Percentiles rank a stretch among this genome's conserved stretches.
phyloP scores from a whole-genome alignment of 2,113 vertebrate species.

The Anolis sagrei region DNA sequence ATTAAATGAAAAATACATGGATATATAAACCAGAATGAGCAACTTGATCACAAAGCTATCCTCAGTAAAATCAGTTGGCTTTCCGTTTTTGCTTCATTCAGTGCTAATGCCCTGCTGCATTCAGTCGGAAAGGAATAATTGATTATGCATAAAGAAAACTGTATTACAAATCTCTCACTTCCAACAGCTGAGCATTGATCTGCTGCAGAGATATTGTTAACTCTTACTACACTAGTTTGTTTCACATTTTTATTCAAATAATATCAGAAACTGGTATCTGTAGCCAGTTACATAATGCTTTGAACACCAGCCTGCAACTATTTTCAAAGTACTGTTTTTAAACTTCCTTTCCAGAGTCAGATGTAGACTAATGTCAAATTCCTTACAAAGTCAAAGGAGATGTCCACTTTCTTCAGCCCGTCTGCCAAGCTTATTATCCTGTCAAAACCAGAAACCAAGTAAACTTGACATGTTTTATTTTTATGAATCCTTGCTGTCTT shows the following conservation, averaged over 20 bases:
- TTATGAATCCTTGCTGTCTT: constrained; percentile 42
- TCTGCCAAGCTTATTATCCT: constrained; percentile 66
- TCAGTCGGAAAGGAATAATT: constrained; percentile 1
- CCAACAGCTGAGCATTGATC: constrained; percentile 38
- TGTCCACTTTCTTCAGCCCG: constrained; percentile 58
- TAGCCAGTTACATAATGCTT: constrained; percentile 55
- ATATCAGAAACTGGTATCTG: constrained; percentile 56
- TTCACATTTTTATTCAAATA: constrained; percentile 51
- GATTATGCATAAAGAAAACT: background rate
- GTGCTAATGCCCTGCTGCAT: background rate
- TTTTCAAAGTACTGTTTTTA: constrained; percentile 48
- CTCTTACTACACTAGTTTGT: constrained; percentile 25
- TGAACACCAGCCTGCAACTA: constrained; percentile 62
- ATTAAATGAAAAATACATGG: constrained; percentile 1
- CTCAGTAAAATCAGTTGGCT: background rate
- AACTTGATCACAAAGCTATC: background rate
- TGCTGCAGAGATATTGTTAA: constrained; percentile 46
- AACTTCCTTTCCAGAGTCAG: constrained; percentile 31
- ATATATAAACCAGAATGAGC: background rate
- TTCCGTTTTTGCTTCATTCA: background rate
- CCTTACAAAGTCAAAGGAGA: constrained; percentile 66
- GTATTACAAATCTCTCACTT: background rate
- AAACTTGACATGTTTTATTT: constrained; percentile 61
- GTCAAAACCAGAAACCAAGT: constrained; percentile 64
- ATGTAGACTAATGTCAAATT: constrained; percentile 61